Evolutionary conservation across 23 tunicate species (phyloP).

Genomic region (Ciona savignyi): DNA sequence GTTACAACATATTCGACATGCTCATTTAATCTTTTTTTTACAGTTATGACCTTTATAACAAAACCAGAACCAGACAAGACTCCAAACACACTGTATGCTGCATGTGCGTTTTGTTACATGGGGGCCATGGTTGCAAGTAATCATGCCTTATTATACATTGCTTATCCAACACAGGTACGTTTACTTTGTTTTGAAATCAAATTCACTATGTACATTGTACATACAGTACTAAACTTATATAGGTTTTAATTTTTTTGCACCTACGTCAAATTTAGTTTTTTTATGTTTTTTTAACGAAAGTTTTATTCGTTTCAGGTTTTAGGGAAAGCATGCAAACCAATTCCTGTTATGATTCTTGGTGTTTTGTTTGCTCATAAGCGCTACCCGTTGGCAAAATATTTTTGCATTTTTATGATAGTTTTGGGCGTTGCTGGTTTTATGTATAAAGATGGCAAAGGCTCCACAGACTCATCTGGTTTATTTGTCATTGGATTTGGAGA

Average conservation of each 20-base stretch:
- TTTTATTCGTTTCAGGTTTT: slow-evolving; percentile 74
- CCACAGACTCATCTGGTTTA: slow-evolving; percentile 2
- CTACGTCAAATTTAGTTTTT: neutral
- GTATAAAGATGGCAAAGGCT: slow-evolving; percentile 69
- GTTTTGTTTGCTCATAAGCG: slow-evolving; percentile 81
- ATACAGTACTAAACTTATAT: too few species aligned
- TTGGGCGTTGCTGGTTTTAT: slow-evolving; percentile 92
- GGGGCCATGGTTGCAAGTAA: slow-evolving; percentile 99
- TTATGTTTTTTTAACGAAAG: too few species aligned
- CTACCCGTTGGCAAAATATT: slow-evolving; percentile 76
- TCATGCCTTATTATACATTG: slow-evolving; percentile 82
- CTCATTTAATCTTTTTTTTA: too few species aligned
- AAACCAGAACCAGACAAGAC: too few species aligned
- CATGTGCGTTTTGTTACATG: slow-evolving; percentile 94
- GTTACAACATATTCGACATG: too few species aligned
- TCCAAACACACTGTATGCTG: slow-evolving; percentile 62
- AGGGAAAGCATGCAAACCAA: slow-evolving; percentile 99
- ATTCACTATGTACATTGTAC: too few species aligned
- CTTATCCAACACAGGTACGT: slow-evolving; percentile 97
- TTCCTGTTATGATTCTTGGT: slow-evolving; percentile 98
- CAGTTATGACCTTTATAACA: too few species aligned
- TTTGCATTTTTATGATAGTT: slow-evolving; percentile 82
- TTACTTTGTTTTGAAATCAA: too few species aligned
- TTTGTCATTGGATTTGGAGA: slow-evolving; percentile 70
- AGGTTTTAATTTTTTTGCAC: too few species aligned